Base-by-base conservation (phyloP, 2,797 vertebrate genomes). In the Acestrorhynchus altus region DNA sequence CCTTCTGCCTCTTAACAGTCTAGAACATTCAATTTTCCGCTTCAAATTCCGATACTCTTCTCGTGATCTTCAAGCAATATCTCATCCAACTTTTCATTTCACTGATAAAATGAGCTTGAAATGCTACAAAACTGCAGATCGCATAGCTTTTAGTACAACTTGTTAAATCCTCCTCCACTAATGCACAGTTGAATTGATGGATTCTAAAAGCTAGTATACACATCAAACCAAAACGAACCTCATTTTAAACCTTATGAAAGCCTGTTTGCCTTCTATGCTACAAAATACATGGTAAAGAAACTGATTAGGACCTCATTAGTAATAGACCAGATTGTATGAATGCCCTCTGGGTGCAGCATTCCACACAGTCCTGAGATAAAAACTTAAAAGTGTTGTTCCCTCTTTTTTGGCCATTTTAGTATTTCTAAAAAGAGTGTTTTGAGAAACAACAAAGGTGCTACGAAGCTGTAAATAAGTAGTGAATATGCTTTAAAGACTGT, bases 341-440 rank as follows among this genome's bases (percentile, higher is more conserved):
- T 54, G 81, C 59, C 63, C 39, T 47, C 72, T 54, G 46, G 26
- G 59, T 80, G 79, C 68, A 81, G 78, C 67, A 77, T 68, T 76
- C 31, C 39, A 81, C 72, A 81, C 74, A 80, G 82, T 83, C 78
- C 82, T 83, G 83, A 86, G 78, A 84, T 87, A 88, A 89, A 96
- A 95, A 93, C 93, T 93, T 94, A 95, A 95, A 90, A 96, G 95
- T 94, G 93, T 94, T 95, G 95, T 97, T 96, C 96, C 96, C 96
- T 74, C 92, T 86, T 91, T 93, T 93, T 79, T 82, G 61, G 71
- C 84, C 78, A 80, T 78, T 81, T 78, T 60, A 78, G 76, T 66
- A 67, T 78, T 78, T 46, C 59, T 83, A 28, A 49, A 77, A 57
- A 56, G 31, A 63, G 73, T 72, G 57, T 76, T 77, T 77, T 64